Evolutionary conservation across 2,113 vertebrate genomes (phyloP).

Genomic region (Nettapus auritus): DNA sequence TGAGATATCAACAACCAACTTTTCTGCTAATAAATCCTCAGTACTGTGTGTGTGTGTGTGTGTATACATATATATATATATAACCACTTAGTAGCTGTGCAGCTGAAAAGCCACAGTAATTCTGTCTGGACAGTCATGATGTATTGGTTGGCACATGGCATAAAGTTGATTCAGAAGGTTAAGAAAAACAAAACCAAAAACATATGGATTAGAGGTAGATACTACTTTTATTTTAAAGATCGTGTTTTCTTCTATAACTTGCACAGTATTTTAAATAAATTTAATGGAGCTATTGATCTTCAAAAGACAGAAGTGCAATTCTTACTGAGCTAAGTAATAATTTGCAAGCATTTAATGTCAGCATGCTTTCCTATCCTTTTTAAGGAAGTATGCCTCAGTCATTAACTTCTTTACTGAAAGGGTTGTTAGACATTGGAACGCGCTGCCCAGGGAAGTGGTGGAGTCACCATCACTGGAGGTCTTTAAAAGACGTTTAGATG

Average conservation of each 20-base stretch:
- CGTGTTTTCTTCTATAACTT: neutral
- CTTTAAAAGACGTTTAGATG: too few relatives aligned
- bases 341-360: neutral
- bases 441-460: too few relatives aligned
- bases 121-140: neutral
- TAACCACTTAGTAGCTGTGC: neutral
- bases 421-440: too few relatives aligned
- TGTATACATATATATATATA: neutral
- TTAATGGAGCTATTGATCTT: neutral
- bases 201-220: neutral
- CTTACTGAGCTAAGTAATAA: neutral
- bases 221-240: neutral
- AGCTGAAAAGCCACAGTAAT: neutral
- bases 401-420: too few relatives aligned
- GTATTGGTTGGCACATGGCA: neutral
- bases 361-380: neutral
- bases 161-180: neutral
- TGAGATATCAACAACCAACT: neutral
- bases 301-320: neutral
- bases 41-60: neutral
- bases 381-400: neutral
- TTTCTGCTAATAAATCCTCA: neutral
- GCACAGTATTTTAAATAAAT: neutral
- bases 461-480: too few relatives aligned
- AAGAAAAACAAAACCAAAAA: neutral